Conservation (phyloP, 2,113 vertebrate species). For the Myanophis thanlyinensis region DNA sequence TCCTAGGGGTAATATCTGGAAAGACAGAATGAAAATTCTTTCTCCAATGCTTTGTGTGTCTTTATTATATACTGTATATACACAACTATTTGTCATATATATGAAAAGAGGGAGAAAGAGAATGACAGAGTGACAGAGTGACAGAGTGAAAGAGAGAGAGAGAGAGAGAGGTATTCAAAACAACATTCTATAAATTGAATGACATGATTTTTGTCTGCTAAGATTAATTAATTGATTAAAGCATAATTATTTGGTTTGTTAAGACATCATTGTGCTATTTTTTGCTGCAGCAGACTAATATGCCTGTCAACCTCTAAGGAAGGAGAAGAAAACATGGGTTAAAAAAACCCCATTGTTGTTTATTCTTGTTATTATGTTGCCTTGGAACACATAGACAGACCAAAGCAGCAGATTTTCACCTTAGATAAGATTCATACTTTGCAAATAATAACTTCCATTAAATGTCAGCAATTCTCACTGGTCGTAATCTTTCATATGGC, state of each 20-base stretch:
- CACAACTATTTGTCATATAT: neutral
- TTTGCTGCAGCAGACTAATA: neutral
- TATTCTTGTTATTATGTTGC: neutral
- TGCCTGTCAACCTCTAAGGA: neutral
- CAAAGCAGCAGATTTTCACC: neutral
- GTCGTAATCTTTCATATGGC: neutral
- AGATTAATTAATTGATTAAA: neutral
- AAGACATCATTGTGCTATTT: neutral
- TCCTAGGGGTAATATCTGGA: neutral
- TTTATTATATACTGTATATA: neutral
- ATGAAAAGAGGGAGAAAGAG: neutral
- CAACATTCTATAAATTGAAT: neutral
- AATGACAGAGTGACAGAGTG: neutral
- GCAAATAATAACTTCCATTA: neutral
- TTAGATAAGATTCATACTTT: neutral
- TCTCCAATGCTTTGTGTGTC: neutral
- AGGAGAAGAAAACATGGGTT: neutral
- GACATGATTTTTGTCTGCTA: neutral
- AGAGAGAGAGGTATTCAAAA: neutral
- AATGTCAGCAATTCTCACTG: neutral
- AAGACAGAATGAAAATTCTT: neutral
- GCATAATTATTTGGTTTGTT: neutral
- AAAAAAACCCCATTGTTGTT: neutral
- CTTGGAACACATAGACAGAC: no score
- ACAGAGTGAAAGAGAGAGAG: no score